A percentile compares a stretch with the other conserved stretches of the same genome.
Evolutionary conservation across 2,797 vertebrate species (phyloP).

Genomic region (Falco peregrinus): DNA sequence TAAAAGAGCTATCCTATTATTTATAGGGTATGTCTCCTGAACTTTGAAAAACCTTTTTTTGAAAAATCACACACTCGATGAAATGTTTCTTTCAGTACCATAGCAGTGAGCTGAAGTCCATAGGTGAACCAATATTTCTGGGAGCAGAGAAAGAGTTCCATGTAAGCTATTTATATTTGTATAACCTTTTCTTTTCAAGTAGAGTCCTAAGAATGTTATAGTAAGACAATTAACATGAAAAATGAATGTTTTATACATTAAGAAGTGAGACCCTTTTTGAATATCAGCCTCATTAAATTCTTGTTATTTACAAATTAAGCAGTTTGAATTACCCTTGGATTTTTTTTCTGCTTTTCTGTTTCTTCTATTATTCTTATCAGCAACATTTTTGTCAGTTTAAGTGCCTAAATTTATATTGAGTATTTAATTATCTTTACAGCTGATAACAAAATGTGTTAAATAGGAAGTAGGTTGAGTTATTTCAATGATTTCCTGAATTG

Average conservation of each 20-base stretch:
- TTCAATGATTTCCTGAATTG: conserved; percentile 33
- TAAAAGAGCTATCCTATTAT: background rate
- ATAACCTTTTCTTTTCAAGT: conserved; percentile 5
- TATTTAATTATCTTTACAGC: conserved; percentile 74
- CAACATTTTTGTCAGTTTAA: conserved; percentile 69
- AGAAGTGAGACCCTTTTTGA: conserved; percentile 50
- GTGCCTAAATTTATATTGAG: conserved; percentile 52
- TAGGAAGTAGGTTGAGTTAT: conserved; percentile 23
- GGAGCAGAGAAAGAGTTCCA: background rate
- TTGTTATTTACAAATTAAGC: conserved; percentile 74
- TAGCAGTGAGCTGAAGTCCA: background rate
- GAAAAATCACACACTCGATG: background rate
- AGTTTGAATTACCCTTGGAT: conserved; percentile 50
- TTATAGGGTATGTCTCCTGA: background rate
- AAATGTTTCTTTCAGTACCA: background rate
- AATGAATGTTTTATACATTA: conserved; percentile 38
- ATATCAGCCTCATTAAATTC: conserved; percentile 67
- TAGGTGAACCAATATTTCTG: background rate
- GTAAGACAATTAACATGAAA: conserved; percentile 55
- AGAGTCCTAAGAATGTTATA: background rate
- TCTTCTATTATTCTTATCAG: conserved; percentile 62
- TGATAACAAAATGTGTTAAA: conserved; percentile 35
- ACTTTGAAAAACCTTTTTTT: background rate
- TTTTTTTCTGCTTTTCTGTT: conserved; percentile 51
- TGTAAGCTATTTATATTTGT: background rate